Evolutionary conservation across 2,113 vertebrate genomes (phyloP), one percentile per base, ranked within the genome.

Genomic region (Dromas ardeola): DNA sequence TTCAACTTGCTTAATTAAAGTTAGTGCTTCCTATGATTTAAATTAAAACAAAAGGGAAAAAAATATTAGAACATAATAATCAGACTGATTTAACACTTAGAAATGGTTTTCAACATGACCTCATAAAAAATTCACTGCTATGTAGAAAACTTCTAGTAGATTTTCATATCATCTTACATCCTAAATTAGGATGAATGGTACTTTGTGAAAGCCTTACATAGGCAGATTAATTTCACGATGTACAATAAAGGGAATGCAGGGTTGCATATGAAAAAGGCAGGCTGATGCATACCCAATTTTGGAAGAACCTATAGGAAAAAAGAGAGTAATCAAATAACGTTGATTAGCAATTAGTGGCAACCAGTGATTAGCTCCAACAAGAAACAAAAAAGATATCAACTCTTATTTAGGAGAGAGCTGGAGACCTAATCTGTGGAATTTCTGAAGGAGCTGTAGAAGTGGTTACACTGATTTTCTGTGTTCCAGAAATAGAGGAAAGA

Each of bases 1-100:
- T 92, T 98, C 98, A 16, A 97, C 98, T 97, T 99, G 99, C 95
- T 99, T 98, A 92, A 99, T 98, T 95, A 99, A 97, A 79, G 91
- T 94, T 83, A 95, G 86, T 16, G 99, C 98, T 96, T 99, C 98
- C 99, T 99, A 72, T n/a, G 70, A 94, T 92, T 90, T 96, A 91
- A 93, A 89, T 67, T 11, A 97, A 62, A 96, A 82, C 1, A 77
- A 81, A 94, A 95, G 1, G 81, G n/a, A 76, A 95, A 94, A 94
- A 94, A 78, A 11, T 59, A 63, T 89, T 82, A 80, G 81, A 93
- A 79, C 11, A 38, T 15, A 94, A 45, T 62, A 45, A 50, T 71
- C 25, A 62, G 52, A 92, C 5, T 84, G 62, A 38, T 66, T 69
- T 93, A 81, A 62, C 40, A 78, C 56, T 59, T 87, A 61, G 9